Evolutionary conservation across 2,113 vertebrate genomes (phyloP).

Genomic region (Grantiella picta): DNA sequence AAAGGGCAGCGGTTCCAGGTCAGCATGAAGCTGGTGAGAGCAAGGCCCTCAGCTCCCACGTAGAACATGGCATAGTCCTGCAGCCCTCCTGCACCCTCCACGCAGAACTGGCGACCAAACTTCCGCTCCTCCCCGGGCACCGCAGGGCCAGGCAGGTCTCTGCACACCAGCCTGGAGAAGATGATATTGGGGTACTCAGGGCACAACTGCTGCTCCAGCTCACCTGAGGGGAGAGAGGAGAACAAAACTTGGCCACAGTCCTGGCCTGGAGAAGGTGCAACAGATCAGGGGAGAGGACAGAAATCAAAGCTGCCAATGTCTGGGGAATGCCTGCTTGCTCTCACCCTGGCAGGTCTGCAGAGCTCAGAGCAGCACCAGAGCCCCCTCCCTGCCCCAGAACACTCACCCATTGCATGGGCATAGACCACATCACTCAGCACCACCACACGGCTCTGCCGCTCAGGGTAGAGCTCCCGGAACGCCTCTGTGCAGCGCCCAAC

Average conservation of each 20-base stretch:
- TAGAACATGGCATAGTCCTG: constrained; percentile 86
- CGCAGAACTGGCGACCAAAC: constrained; percentile 77
- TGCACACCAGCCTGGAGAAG: constrained; percentile 70
- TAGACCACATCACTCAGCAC: constrained; percentile 86
- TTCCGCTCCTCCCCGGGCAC: constrained; percentile 38
- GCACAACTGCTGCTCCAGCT: constrained; percentile 63
- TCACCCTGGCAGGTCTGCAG: background rate
- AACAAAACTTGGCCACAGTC: background rate
- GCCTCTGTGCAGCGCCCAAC: constrained; percentile 68
- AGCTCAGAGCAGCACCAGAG: background rate
- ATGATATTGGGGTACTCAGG: constrained; percentile 78
- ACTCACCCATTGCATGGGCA: constrained; percentile 72
- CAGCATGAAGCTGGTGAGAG: constrained; percentile 89
- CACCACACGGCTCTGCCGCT: constrained; percentile 72
- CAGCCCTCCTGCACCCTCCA: constrained; percentile 59
- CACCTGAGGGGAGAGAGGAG: constrained; percentile 55
- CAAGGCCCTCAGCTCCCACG: constrained; percentile 81
- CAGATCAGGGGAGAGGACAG: background rate
- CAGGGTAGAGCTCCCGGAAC: constrained; percentile 80
- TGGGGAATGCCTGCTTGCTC: background rate
- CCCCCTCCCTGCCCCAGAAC: background rate
- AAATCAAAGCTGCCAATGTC: background rate
- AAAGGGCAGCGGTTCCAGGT: constrained; percentile 87
- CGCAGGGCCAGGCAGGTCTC: background rate
- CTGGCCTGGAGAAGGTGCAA: background rate